Conservation (phyloP, 2,797 vertebrate species). For the Lepidocolaptes lacrymiger region DNA sequence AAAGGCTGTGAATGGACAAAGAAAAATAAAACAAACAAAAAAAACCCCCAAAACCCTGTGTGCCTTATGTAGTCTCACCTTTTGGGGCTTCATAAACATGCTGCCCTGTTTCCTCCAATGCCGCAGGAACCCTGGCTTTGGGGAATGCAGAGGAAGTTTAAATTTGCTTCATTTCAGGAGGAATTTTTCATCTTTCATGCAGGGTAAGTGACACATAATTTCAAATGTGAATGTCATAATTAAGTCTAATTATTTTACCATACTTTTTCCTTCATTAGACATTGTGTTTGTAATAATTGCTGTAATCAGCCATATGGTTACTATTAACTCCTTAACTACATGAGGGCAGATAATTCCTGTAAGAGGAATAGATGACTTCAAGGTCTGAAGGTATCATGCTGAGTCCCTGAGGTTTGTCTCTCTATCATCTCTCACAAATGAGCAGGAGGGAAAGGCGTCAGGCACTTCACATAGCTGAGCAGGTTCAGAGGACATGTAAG, state of each 20-base stretch:
- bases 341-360: background rate
- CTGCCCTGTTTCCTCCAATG: fast-evolving
- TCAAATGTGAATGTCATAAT: slow-evolving; percentile 60
- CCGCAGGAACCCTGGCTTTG: background rate
- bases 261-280: slow-evolving; percentile 65
- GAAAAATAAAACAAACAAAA: no score
- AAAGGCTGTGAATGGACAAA: background rate
- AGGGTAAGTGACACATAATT: slow-evolving; percentile 48
- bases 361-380: slow-evolving; percentile 4
- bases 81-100: background rate
- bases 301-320: slow-evolving; percentile 62
- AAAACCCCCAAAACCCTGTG: background rate
- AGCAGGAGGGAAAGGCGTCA: background rate
- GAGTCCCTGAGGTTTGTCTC: background rate
- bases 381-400: background rate
- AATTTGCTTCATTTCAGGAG: background rate
- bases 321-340: slow-evolving; percentile 50
- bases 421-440: background rate
- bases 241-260: slow-evolving; percentile 66
- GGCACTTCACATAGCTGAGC: background rate
- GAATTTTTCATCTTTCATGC: slow-evolving; percentile 29
- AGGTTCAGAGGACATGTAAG: background rate
- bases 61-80: background rate
- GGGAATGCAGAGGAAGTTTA: background rate
- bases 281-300: slow-evolving; percentile 60